Conservation (phyloP, 1,140 invertebrate genomes). For the Drosophila orosa region DNA sequence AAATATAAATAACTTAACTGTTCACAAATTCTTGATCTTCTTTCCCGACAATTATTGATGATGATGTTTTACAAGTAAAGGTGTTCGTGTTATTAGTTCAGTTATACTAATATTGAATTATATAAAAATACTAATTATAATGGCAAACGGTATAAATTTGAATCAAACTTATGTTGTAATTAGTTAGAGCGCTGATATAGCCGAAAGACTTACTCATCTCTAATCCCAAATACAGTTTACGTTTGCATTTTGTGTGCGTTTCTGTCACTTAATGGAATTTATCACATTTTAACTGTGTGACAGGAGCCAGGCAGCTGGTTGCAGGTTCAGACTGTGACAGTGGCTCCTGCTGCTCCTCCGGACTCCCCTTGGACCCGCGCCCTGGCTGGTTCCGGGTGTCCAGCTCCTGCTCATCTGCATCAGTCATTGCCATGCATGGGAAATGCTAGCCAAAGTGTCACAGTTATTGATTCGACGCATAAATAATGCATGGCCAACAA, state of each 20-base stretch:
- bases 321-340: constrained; percentile 36
- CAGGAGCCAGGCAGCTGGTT: constrained; percentile 67
- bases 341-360: constrained; percentile 6
- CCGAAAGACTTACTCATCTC: constrained; percentile 15
- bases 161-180: not conserved
- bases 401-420: constrained; percentile 28
- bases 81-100: too few relatives aligned
- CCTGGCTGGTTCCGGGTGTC: constrained; percentile 45
- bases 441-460: constrained; percentile 71
- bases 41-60: not conserved
- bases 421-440: constrained; percentile 61
- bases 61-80: not conserved
- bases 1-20: not conserved
- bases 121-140: too few relatives aligned
- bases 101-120: not conserved
- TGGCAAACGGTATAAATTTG: too few relatives aligned
- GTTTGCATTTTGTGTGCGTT: constrained; percentile 54
- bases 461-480: constrained; percentile 70
- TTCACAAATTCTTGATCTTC: not conserved
- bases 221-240: constrained; percentile 34
- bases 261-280: constrained; percentile 80
- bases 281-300: constrained; percentile 81
- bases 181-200: not conserved
- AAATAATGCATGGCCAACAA: constrained; percentile 74
- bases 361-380: constrained; percentile 8